These are phyloP conservation scores for Sepioteuthis lessoniana DNA, from an alignment of 2,888 invertebrate species.

Conservation along the genomic window DNA sequence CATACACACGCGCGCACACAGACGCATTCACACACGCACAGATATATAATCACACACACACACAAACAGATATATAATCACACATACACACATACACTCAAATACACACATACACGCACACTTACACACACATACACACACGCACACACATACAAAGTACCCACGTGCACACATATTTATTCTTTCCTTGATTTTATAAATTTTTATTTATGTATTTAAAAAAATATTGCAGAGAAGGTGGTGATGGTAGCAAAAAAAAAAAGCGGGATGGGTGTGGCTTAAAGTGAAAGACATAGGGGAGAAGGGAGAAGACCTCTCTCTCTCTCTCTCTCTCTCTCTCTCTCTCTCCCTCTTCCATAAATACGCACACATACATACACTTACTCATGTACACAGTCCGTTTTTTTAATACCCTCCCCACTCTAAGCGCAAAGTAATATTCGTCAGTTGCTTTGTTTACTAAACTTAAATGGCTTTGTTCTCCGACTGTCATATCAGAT, in stretches of 20 bases:
- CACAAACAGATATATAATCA: background rate
- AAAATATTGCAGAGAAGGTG: background rate
- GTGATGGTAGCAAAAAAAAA: background rate
- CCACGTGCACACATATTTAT: background rate
- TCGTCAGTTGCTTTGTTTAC: background rate
- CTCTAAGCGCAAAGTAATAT: conserved; percentile 5
- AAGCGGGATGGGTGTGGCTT: background rate
- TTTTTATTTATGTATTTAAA: background rate
- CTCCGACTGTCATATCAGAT: background rate
- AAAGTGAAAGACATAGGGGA: background rate
- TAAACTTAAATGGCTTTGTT: background rate
- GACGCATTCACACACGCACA: too few species aligned
- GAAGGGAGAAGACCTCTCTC: background rate
- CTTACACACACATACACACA: too few species aligned
- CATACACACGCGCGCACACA: too few species aligned
- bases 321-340: background rate
- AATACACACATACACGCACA: background rate
- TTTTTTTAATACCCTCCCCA: background rate
- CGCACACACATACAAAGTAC: background rate
- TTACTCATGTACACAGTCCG: background rate
- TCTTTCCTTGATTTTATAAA: background rate
- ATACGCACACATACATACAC: background rate
- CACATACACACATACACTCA: background rate
- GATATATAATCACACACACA: too few species aligned
- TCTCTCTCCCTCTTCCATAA: background rate